Evolutionary conservation across 2,113 vertebrate species (phyloP).

Genomic region (Suricata suricatta): DNA sequence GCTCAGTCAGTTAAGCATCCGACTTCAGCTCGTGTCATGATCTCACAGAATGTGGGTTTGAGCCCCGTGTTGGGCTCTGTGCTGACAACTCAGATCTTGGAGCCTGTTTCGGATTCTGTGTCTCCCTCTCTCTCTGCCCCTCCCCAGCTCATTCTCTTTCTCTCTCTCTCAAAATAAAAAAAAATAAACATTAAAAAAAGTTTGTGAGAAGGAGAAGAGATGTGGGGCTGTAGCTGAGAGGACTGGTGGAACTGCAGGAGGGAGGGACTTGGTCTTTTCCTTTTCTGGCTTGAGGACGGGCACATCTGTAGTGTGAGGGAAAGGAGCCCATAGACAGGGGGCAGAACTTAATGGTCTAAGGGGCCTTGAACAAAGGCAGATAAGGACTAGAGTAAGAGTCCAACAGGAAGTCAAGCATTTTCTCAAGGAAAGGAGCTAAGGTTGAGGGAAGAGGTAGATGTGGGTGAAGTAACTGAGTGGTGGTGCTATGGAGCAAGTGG

Average conservation of each 20-base stretch:
- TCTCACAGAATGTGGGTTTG: background rate
- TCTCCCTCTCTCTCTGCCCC: too few relatives aligned
- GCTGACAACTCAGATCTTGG: too few relatives aligned
- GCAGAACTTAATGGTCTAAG: background rate
- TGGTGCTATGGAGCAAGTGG: background rate
- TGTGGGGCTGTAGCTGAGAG: background rate
- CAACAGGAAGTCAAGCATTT: slow-evolving; percentile 15
- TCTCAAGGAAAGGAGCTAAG: background rate
- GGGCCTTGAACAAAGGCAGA: background rate
- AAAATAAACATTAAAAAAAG: background rate
- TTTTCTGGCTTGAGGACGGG: background rate
- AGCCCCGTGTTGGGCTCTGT: background rate
- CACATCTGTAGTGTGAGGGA: background rate
- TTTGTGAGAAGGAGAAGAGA: background rate
- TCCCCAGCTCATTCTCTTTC: background rate
- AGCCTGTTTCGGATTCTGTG: too few relatives aligned
- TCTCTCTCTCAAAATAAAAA: background rate
- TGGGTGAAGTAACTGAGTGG: background rate
- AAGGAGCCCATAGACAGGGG: background rate
- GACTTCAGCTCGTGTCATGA: background rate
- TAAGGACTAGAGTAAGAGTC: background rate
- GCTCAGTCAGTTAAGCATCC: background rate
- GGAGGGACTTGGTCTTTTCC: background rate
- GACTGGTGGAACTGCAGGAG: background rate
- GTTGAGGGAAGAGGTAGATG: background rate